These are phyloP conservation scores for Cossypha heuglini DNA, from an alignment of 2,797 vertebrate species.

Conservation along the genomic window DNA sequence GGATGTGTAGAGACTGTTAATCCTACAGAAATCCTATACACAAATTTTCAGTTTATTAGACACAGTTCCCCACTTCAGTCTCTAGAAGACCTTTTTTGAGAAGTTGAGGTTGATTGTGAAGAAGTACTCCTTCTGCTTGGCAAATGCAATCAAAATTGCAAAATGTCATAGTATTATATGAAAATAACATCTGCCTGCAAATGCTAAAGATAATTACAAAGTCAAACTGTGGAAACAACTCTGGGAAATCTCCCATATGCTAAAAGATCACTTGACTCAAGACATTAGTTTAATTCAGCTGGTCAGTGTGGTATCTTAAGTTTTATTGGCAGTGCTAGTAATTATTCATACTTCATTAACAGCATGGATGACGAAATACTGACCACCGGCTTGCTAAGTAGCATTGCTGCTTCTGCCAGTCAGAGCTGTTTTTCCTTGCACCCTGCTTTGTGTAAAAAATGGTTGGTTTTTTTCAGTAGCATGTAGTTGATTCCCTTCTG, in stretches of 20 bases:
- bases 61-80: not conserved
- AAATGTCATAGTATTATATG: not conserved
- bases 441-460: not conserved
- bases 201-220: not conserved
- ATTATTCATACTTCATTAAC: not conserved
- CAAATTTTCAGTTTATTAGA: no score
- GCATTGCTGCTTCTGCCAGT: not conserved
- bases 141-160: not conserved
- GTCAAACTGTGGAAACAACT: not conserved
- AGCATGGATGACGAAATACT: not conserved
- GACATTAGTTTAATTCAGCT: not conserved
- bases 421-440: not conserved
- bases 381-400: not conserved
- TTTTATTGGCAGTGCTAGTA: not conserved
- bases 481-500: not conserved
- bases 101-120: not conserved
- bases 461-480: not conserved
- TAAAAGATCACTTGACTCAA: not conserved
- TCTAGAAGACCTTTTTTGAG: not conserved
- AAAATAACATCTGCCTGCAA: not conserved
- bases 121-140: not conserved
- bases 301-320: not conserved
- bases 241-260: not conserved
- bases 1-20: not conserved
- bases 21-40: no score